Evolutionary conservation across 2,113 vertebrate genomes (phyloP), one percentile per base, ranked within the genome.

Genomic region (Seriola quinqueradiata): DNA sequence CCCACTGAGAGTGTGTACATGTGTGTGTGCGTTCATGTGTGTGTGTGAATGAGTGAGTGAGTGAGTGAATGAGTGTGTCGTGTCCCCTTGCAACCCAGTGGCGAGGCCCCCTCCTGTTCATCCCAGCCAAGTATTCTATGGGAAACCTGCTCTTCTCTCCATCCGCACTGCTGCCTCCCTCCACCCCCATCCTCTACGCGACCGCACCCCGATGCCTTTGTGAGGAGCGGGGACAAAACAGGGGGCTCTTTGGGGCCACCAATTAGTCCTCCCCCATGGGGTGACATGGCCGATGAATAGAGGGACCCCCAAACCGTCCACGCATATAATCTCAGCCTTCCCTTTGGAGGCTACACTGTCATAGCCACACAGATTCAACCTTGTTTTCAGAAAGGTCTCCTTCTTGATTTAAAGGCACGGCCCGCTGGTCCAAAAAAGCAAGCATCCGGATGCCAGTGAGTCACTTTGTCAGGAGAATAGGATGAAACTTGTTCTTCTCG

Each of bases 261-360:
- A 96, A 96, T 96, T 96, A 96, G 95, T 92, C 81, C 92, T 95
- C 91, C 94, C 92, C 93, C 94, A 95, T 92, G 93, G 94, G 94
- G 95, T 90, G 89, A 93, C 93, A 94, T 82, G 87, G 83, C 70
- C 82, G 21, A 86, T 95, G 92, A 95, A 95, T 94, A 93, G 93
- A 89, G 66, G 86, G 88, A 92, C 92, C 92, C 87, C 91, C 87
- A 63, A 94, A 92, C 91, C 83, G 85, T 90, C 92, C 88, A 92
- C 87, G 91, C 90, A 93, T 93, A 90, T 93, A 92, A 95, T 91
- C 90, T 90, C 89, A 82, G 57, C 82, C 83, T 82, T 82, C 69
- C 77, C 72, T 87, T 83, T 83, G 66, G 64, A 87, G 85, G 52
- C 82, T 76, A 57, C 79, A 65, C 87, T 89, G 91, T 92, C 92